Percentiles rank a stretch among this genome's conserved stretches.
phyloP scores from a whole-genome alignment of 2,113 vertebrate genomes.

The Atrichornis clamosus region DNA sequence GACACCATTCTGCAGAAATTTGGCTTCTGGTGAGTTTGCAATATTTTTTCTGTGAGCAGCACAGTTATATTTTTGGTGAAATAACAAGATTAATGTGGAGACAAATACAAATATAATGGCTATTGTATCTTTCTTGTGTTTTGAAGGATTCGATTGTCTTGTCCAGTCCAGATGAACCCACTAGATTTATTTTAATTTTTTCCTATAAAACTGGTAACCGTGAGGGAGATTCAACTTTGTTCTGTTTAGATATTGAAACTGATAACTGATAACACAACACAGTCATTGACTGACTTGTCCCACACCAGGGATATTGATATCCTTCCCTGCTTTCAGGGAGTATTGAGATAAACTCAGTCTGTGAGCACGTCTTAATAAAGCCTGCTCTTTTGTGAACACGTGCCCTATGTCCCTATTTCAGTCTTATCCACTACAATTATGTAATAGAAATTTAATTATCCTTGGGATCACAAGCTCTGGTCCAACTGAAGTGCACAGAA shows the following conservation, averaged over 20 bases:
- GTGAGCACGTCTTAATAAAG: background rate
- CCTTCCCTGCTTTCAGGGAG: background rate
- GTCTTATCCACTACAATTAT: background rate
- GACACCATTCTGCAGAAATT: slow-evolving; percentile 1
- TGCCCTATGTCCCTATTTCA: background rate
- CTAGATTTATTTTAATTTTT: slow-evolving; percentile 7
- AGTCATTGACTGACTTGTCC: background rate
- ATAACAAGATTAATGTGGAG: slow-evolving; percentile 6
- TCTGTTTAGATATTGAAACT: background rate
- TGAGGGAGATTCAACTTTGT: background rate
- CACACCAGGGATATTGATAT: background rate
- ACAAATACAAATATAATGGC: background rate
- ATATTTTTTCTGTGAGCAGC: background rate
- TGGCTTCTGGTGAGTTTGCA: slow-evolving; percentile 14
- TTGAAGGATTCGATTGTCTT: slow-evolving; percentile 12
- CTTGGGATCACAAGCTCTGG: background rate
- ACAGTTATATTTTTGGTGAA: background rate
- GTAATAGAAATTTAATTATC: background rate
- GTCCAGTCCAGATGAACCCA: background rate
- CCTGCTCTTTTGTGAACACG: background rate
- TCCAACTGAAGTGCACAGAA: background rate
- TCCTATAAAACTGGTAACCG: slow-evolving; percentile 1
- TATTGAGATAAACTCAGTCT: background rate
- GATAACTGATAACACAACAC: background rate
- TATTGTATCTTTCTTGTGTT: background rate